phyloP scores from a whole-genome alignment of 2,113 vertebrate genomes.

The Meles meles region DNA sequence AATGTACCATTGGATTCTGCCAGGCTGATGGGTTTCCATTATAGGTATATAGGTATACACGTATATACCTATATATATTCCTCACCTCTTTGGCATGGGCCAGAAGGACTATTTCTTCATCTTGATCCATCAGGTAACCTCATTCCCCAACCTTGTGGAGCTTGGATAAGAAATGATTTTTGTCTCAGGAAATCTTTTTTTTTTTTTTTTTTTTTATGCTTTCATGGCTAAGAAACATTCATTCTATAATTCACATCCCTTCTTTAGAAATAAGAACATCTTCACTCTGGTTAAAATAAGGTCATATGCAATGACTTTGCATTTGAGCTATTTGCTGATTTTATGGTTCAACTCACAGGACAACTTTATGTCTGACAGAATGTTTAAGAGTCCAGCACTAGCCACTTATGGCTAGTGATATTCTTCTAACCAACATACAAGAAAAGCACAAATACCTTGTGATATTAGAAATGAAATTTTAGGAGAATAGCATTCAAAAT shows the following conservation, averaged over 20 bases:
- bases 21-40: neutral
- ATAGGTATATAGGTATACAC: neutral
- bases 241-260: neutral
- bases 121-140: neutral
- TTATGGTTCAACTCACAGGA: neutral
- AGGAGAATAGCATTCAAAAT: neutral
- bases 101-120: neutral
- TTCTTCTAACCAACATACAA: neutral
- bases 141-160: neutral
- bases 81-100: too few species aligned
- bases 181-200: neutral
- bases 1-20: neutral
- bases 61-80: too few species aligned
- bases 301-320: neutral
- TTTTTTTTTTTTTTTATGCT: neutral
- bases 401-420: neutral
- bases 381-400: too few species aligned
- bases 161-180: neutral
- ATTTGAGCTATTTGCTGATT: neutral
- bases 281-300: neutral
- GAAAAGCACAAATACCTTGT: neutral
- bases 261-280: neutral
- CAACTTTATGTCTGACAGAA: neutral
- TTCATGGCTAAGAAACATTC: neutral
- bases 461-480: conserved; percentile 7